Evolutionary conservation across 2,888 invertebrate genomes (phyloP), one percentile per base, ranked within the genome.

Genomic region (Chironomus tentans): DNA sequence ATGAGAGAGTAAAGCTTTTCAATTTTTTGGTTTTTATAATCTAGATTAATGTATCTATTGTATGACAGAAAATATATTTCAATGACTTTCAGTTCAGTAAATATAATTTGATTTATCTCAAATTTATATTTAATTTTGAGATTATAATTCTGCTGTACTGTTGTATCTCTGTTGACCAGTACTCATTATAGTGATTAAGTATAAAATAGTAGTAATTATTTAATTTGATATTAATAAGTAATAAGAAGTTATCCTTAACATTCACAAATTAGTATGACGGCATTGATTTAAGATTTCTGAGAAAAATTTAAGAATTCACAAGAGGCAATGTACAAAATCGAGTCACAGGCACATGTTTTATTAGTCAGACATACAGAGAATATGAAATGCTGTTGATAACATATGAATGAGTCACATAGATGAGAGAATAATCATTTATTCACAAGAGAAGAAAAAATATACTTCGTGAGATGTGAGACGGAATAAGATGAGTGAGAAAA

Each of bases 11-110:
- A 4, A 50, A 56, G 6, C 56, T 3, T 15, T 15, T 50, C 50
- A 18, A 15, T 50, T 50, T 50, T 50, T 50, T 12, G n/a, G 3
- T 15, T 28, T 38, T 38, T 56, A 15, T 56, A 56, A 71, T 71
- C 71, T 71, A 71, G 48, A 71, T 71, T 71, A 71, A 71, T 71
- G 61, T 61, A 15, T 50, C 61, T 56, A 61, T 71, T 56, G 61
- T 56, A 56, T 18, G 18, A 56, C 56, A 18, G 56, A 18, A 15
- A 18, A 38, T 38, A 7, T 10, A 10, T 38, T 38, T 10, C 10
- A 38, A 38, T 10, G 10, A 24, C 22, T 24, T 3, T 24, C 22
- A 24, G 22, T 24, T 24, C 3, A 3, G 22, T 28, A 38, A 38
- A 38, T 10, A 38, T 10, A 38, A 10, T 38, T 38, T 38, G 10